Conservation (phyloP, 2,888 invertebrate species). For the Leptopterna dolabrata region DNA sequence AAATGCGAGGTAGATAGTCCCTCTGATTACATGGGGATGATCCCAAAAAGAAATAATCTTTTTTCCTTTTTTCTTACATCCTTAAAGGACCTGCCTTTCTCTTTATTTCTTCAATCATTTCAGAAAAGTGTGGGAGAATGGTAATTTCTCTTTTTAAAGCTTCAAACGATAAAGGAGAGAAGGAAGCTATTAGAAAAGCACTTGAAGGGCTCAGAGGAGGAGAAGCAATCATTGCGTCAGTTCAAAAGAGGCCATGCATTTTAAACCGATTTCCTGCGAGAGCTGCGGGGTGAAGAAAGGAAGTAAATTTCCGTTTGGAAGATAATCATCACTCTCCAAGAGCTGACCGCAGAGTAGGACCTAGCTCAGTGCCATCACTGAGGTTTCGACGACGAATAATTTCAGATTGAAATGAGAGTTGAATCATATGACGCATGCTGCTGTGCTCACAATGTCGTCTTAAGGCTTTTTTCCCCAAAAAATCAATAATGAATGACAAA, state of each 20-base stretch:
- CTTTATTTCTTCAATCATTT: constrained; percentile 35
- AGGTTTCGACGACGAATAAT: too few relatives aligned
- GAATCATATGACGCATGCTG: too few relatives aligned
- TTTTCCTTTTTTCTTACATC: not conserved
- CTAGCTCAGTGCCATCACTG: not conserved
- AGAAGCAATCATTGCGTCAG: constrained; percentile 44
- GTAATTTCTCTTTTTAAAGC: constrained; percentile 45
- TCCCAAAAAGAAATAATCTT: not conserved
- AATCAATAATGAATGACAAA: too few relatives aligned
- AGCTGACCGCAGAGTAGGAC: not conserved
- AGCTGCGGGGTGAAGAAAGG: not conserved
- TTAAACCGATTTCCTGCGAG: constrained; percentile 42
- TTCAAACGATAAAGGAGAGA: constrained; percentile 30
- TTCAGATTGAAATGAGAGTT: too few relatives aligned
- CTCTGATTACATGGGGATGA: constrained; percentile 17
- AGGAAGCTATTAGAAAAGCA: constrained; percentile 50
- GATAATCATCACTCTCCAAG: constrained; percentile 24
- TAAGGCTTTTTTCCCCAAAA: too few relatives aligned
- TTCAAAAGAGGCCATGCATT: constrained; percentile 43
- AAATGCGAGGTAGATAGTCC: not conserved
- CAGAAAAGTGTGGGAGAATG: constrained; percentile 43
- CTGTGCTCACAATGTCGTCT: too few relatives aligned
- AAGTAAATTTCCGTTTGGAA: constrained; percentile 40
- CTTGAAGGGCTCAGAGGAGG: constrained; percentile 13
- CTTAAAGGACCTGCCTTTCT: constrained; percentile 6